These are phyloP conservation scores for Adelphocoris suturalis DNA, from an alignment of 2,888 invertebrate genomes.

Conservation along the genomic window DNA sequence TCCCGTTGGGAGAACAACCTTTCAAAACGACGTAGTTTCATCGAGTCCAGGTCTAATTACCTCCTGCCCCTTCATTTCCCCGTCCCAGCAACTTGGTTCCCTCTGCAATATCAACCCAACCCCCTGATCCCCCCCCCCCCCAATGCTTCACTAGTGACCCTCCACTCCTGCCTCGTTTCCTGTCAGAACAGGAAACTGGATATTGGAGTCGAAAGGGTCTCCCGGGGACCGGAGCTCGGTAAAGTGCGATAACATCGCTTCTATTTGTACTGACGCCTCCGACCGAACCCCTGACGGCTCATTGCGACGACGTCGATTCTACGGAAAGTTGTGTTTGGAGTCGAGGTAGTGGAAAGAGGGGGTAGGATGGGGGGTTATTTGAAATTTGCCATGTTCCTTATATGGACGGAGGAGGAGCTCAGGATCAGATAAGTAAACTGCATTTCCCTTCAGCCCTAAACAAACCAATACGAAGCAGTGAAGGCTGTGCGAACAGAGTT, in stretches of 20 bases:
- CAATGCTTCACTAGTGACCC: not conserved
- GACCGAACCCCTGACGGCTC: constrained; percentile 19
- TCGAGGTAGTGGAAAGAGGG: no score
- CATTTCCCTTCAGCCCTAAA: no score
- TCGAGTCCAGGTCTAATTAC: constrained; percentile 35
- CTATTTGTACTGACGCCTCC: constrained; percentile 38
- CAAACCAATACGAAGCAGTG: no score
- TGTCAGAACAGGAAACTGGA: constrained; percentile 33
- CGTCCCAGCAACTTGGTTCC: not conserved
- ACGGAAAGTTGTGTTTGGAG: constrained; percentile 24
- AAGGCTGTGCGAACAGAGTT: no score
- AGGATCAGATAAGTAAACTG: no score
- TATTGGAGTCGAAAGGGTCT: constrained; percentile 38
- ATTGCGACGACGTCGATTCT: not conserved
- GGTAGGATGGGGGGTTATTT: not conserved
- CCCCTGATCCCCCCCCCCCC: not conserved
- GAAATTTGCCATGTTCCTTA: not conserved
- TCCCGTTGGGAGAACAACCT: not conserved
- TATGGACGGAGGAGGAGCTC: no score
- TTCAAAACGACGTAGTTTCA: constrained; percentile 24
- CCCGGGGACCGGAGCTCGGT: not conserved
- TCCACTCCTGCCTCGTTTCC: not conserved
- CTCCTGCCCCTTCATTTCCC: not conserved
- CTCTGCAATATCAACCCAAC: constrained; percentile 6
- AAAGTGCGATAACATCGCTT: constrained; percentile 39